Evolutionary conservation across 2,797 vertebrate genomes (phyloP), one percentile per base, ranked within the genome.

Genomic region (Ciconia nigra): DNA sequence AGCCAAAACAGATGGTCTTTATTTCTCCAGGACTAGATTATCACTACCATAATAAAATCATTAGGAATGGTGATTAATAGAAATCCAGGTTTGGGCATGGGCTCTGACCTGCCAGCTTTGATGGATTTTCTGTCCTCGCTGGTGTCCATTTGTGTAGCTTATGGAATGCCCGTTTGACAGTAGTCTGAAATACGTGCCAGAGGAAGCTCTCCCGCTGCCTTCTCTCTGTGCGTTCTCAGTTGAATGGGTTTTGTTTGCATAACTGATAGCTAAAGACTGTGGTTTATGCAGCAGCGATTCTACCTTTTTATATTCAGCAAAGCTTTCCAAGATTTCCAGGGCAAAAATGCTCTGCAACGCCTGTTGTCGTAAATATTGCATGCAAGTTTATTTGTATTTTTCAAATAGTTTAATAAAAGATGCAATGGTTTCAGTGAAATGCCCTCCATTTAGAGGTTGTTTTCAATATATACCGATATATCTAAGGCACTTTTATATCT

Each of bases 1-100:
- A 83, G 42, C 72, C 85, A 89, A 78, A 93, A 29, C 81, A 94
- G 79, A 89, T 87, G 90, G 87, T 83, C 71, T 90, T 87, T 92
- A 77, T 93, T 90, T 95, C 90, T 89, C 28, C 77, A 87, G 87
- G 71, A 92, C 63, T 83, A 22, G 71, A 83, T 83, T 85, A 93
- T 71, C 54, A 22, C 67, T 81, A 15, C 54, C 37, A 35, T 44
- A 78, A 87, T 83, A 95, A 85, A 90, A 41, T 65, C 76, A 70
- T 94, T 94, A 85, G 65, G 44, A 73, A 81, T 44, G 51, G 71
- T 65, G 74, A 73, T 85, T 91, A 81, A 77, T 61, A 65, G 86
- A 76, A 93, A 81, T 69, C 71, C 16, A 4, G 65, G 59, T 79
- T 85, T 91, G 69, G 22, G 28, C 31, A 22, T 12, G 22, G 37